Evolutionary conservation across 2,113 vertebrate genomes (phyloP), one percentile per base, ranked within the genome.

Genomic region (Eptesicus fuscus): DNA sequence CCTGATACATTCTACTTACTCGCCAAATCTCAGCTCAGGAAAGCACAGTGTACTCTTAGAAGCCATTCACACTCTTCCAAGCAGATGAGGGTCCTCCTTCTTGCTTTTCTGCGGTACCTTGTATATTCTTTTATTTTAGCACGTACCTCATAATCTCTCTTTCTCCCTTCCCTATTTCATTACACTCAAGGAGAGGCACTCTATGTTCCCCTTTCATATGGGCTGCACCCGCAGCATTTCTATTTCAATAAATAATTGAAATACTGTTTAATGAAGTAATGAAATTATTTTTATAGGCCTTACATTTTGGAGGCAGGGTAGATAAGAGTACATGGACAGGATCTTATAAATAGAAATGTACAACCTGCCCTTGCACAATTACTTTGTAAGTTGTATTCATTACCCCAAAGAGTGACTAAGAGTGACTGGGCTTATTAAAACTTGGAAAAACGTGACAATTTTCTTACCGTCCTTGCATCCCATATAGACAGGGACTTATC

Each of bases 401-500:
- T 8, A 83, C 14, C 12, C 28, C 32, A 2, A 32, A 83, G 63
- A 71, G 9, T 70, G 30, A 87, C 18, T 32, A 40, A 76, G 22
- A 92, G 4, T 78, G 11, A 76, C 18, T 25, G 47, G 6, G 56
- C 67, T 67, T 67, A 49, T 11, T 28, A 86, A 63, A 82, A 92
- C 37, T 1, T 22, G 4, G 17, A 40, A 17, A 78, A 70, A 73
- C 1, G 9, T 78, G 65, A 67, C 35, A 23, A 65, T 83, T 91
- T 92, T 90, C 98, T 98, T 97, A 98, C 98, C 0, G 59, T 98
- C 89, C 99, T 98, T 77, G 96, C 91, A 53, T 98, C 98, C 98
- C 98, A 99, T 32, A 98, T 59, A 17, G 98, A 98, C 13, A 98
- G 37, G 23, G 98, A 97, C 96, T 98, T 98, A 96, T 98, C 98